A percentile compares a stretch with the other conserved stretches of the same genome.
Evolutionary conservation across 1,140 invertebrate genomes (phyloP).

Genomic region (Macrobrachium nipponense): DNA sequence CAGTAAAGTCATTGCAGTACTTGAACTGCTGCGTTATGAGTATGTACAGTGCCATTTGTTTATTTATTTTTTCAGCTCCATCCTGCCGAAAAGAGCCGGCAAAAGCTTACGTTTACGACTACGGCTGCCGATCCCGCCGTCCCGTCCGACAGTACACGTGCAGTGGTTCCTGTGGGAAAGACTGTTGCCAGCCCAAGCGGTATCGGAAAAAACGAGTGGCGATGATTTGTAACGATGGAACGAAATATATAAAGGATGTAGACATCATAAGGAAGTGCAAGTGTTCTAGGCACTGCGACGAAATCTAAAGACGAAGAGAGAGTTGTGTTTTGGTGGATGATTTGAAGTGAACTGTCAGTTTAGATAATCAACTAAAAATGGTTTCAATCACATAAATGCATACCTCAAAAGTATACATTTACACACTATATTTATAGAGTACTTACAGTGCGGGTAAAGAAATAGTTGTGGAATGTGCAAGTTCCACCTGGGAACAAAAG

Average conservation of each 20-base stretch:
- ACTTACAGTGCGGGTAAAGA: constrained; percentile 50
- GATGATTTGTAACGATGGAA: constrained; percentile 91
- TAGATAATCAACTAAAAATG: constrained; percentile 4
- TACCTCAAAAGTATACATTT: constrained; percentile 24
- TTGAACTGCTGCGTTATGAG: not conserved
- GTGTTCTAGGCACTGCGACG: constrained; percentile 65
- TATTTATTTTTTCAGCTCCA: constrained; percentile 72
- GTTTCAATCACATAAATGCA: constrained; percentile 3
- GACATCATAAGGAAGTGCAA: constrained; percentile 93
- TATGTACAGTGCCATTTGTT: not conserved
- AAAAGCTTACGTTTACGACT: constrained; percentile 88
- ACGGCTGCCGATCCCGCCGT: constrained; percentile 87
- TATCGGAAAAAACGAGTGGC: constrained; percentile 93
- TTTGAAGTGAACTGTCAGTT: constrained; percentile 4
- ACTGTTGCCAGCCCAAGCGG: constrained; percentile 88
- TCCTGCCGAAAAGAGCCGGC: constrained; percentile 89
- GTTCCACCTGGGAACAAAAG: constrained; percentile 1
- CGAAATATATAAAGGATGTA: constrained; percentile 93
- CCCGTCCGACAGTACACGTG: constrained; percentile 90
- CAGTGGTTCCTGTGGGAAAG: constrained; percentile 77
- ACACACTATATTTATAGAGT: constrained; percentile 31
- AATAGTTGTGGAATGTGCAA: constrained; percentile 5
- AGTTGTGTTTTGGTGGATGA: constrained; percentile 13
- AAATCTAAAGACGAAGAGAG: constrained; percentile 25
- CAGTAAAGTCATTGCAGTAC: not conserved